These are phyloP conservation scores for Illadopsis cleaveri DNA, from an alignment of 2,113 vertebrate genomes.

Conservation along the genomic window DNA sequence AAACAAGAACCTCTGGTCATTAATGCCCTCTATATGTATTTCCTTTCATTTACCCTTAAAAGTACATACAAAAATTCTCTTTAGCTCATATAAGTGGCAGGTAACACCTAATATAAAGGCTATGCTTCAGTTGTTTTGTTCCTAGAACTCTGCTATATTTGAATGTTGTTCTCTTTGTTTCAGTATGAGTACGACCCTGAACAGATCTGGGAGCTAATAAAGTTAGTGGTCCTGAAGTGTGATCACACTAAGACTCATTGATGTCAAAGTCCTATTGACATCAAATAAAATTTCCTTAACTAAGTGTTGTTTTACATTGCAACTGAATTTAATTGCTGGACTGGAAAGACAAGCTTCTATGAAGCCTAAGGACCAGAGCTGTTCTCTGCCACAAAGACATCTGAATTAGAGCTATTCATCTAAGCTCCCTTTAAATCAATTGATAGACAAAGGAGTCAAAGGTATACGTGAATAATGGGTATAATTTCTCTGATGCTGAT, in stretches of 20 bases:
- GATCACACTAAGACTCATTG: neutral
- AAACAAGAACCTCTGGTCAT: neutral
- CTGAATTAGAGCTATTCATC: neutral
- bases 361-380: neutral
- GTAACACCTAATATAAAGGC: neutral
- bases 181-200: neutral
- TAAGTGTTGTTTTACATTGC: neutral
- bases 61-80: neutral
- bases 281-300: neutral
- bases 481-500: neutral
- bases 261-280: neutral
- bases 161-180: neutral
- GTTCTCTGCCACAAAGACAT: neutral
- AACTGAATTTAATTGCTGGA: neutral
- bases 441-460: neutral
- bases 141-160: neutral
- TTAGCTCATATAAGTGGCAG: neutral
- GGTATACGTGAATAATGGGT: neutral
- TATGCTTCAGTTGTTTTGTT: neutral
- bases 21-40: neutral
- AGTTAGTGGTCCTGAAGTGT: neutral
- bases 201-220: neutral
- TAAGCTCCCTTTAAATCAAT: neutral
- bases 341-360: neutral
- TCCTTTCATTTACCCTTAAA: neutral